Conservation (phyloP, 2,888 invertebrate species). For the Hesperia comma region DNA sequence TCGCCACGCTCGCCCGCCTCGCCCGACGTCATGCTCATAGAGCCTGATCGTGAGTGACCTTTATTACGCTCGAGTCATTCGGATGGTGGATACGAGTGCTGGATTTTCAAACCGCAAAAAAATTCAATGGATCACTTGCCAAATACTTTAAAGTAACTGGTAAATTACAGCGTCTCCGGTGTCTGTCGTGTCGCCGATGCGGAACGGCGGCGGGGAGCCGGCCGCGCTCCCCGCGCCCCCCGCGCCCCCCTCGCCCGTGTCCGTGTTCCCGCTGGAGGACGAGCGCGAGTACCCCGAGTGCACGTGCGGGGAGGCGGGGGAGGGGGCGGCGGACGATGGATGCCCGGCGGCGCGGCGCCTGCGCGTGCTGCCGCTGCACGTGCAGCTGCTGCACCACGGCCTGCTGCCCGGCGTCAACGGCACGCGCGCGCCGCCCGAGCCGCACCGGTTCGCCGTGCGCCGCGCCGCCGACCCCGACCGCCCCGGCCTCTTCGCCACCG, state of each 20-base stretch:
- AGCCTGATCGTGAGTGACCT: constrained; percentile 61
- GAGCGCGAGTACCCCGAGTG: constrained; percentile 60
- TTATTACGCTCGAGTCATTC: not conserved
- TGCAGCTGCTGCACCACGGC: constrained; percentile 82
- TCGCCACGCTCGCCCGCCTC: constrained; percentile 51
- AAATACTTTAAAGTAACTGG: constrained; percentile 30
- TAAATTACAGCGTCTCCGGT: constrained; percentile 52
- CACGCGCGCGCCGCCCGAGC: constrained; percentile 74
- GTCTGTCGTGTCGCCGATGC: constrained; percentile 68
- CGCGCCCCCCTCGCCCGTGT: constrained; percentile 41
- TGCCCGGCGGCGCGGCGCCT: constrained; percentile 66
- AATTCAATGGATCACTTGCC: too few relatives aligned
- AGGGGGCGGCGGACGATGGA: constrained; percentile 51
- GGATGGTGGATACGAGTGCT: too few relatives aligned
- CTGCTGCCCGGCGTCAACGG: constrained; percentile 85
- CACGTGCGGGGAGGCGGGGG: constrained; percentile 59
- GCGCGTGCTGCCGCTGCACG: constrained; percentile 74
- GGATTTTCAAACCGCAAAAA: too few relatives aligned
- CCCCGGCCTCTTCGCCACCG: constrained; percentile 69
- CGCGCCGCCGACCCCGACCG: constrained; percentile 55
- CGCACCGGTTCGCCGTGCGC: constrained; percentile 72
- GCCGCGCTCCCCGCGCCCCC: constrained; percentile 39
- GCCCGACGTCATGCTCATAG: constrained; percentile 76
- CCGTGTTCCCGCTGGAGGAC: constrained; percentile 62
- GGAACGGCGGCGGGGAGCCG: constrained; percentile 60